Percentiles rank a stretch among this genome's conserved stretches.
phyloP scores from a whole-genome alignment of 2,888 invertebrate genomes.

The Zaprionus bogoriensis region DNA sequence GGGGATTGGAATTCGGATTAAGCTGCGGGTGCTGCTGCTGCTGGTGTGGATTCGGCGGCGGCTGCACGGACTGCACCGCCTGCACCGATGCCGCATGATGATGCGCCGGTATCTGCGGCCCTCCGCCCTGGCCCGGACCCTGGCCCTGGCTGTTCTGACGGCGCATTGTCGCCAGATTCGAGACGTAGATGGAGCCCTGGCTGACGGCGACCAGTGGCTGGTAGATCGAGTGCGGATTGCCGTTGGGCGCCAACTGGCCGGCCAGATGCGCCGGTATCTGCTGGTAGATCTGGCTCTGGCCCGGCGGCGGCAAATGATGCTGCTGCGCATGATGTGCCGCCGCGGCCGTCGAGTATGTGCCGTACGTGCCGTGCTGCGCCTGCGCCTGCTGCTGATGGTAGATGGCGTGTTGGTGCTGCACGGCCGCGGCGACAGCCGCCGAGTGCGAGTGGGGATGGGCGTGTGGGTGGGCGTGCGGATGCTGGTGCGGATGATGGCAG shows the following conservation, averaged over 20 bases:
- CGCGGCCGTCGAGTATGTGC: slow-evolving; percentile 73
- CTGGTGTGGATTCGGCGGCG: slow-evolving; percentile 59
- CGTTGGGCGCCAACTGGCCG: slow-evolving; percentile 72
- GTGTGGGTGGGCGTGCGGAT: slow-evolving; percentile 80
- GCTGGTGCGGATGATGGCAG: slow-evolving; percentile 83
- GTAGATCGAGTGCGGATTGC: slow-evolving; percentile 81
- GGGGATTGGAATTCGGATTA: slow-evolving; percentile 24
- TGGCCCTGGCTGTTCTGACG: slow-evolving; percentile 78
- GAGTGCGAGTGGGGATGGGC: slow-evolving; percentile 81
- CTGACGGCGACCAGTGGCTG: slow-evolving; percentile 80
- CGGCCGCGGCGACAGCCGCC: slow-evolving; percentile 83
- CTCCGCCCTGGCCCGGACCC: too few relatives aligned
- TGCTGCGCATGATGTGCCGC: slow-evolving; percentile 74
- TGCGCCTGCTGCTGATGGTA: slow-evolving; percentile 80
- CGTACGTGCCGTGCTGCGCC: slow-evolving; percentile 79
- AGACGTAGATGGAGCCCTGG: slow-evolving; percentile 80
- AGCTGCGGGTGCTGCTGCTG: slow-evolving; percentile 49
- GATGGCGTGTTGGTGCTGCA: slow-evolving; percentile 85
- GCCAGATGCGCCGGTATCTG: slow-evolving; percentile 81
- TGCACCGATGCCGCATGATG: slow-evolving; percentile 59
- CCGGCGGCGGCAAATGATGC: slow-evolving; percentile 79
- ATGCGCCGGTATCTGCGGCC: slow-evolving; percentile 77
- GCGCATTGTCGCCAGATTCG: slow-evolving; percentile 81
- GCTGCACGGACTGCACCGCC: slow-evolving; percentile 60
- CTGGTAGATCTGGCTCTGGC: slow-evolving; percentile 82